These are phyloP conservation scores for Dendroctonus valens DNA, from an alignment of 1,140 invertebrate species.

Conservation along the genomic window DNA sequence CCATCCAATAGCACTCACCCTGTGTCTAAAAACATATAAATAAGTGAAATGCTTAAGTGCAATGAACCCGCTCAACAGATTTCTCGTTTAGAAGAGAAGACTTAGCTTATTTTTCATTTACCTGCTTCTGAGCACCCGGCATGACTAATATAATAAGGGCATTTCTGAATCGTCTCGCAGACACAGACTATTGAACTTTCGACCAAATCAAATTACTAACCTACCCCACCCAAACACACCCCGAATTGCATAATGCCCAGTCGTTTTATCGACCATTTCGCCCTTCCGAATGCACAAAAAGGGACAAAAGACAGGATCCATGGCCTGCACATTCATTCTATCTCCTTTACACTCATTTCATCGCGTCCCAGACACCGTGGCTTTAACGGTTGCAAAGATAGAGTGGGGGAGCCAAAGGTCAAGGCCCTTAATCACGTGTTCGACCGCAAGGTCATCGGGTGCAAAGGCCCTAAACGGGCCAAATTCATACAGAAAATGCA, in stretches of 20 bases:
- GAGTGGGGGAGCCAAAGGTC: conserved; percentile 28
- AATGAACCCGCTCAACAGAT: too few relatives aligned
- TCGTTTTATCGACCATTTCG: conserved; percentile 19
- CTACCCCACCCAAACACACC: conserved; percentile 24
- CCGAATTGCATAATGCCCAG: conserved; percentile 12
- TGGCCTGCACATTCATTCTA: background rate
- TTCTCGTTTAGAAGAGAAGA: too few relatives aligned
- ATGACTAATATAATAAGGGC: too few relatives aligned
- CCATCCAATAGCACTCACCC: too few relatives aligned
- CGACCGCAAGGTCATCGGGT: conserved; percentile 33
- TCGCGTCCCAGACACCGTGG: conserved; percentile 13
- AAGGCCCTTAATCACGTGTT: conserved; percentile 37
- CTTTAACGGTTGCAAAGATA: conserved; percentile 1
- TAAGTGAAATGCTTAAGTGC: too few relatives aligned
- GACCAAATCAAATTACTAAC: conserved; percentile 7
- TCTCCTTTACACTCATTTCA: background rate
- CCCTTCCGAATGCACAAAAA: conserved; percentile 5
- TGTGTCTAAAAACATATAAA: too few relatives aligned
- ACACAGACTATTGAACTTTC: too few relatives aligned
- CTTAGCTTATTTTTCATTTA: too few relatives aligned
- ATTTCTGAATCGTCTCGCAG: too few relatives aligned
- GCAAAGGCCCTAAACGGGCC: conserved; percentile 19
- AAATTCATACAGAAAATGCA: background rate
- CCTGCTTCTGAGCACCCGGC: too few relatives aligned
- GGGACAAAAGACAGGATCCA: conserved; percentile 5